Percentiles rank a stretch among this genome's conserved stretches.
phyloP scores from a whole-genome alignment of 2,797 vertebrate genomes.

The Heliangelus exortis region DNA sequence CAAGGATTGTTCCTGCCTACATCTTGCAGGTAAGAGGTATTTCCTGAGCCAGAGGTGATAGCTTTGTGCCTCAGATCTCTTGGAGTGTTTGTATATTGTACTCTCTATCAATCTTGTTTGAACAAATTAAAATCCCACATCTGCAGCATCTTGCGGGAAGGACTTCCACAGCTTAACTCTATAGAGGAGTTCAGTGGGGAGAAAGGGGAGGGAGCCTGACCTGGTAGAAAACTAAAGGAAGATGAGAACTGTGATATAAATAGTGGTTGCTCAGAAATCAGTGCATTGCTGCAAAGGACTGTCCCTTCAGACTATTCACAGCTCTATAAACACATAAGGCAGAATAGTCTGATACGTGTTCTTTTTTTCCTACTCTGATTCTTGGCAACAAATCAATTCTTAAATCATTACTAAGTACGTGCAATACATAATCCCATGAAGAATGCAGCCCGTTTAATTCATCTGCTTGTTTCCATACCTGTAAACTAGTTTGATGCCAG shows the following conservation, averaged over 20 bases:
- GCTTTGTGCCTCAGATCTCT: background rate
- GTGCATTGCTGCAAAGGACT: background rate
- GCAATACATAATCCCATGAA: slow-evolving; percentile 15
- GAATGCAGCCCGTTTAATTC: background rate
- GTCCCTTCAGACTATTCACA: rapidly evolving
- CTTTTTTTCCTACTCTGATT: slow-evolving; percentile 52
- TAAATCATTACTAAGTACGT: slow-evolving; percentile 65
- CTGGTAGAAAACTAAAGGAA: background rate
- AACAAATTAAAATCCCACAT: background rate
- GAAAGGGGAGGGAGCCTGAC: background rate
- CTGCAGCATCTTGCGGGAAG: background rate
- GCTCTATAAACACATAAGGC: background rate
- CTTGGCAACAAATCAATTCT: slow-evolving; percentile 61
- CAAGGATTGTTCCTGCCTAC: background rate
- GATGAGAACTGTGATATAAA: background rate
- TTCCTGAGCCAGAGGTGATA: background rate
- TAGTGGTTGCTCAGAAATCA: background rate
- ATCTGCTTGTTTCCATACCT: slow-evolving; percentile 48
- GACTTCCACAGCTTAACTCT: background rate
- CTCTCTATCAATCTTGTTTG: background rate
- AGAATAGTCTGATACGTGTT: background rate
- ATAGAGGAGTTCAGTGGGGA: background rate
- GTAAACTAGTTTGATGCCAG: slow-evolving; percentile 56
- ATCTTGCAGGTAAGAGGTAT: background rate
- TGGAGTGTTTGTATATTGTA: background rate